Percentiles rank a stretch among this genome's conserved stretches.
Conservation (phyloP, 2,888 invertebrate genomes). For the Drosophila nr. perissopoda region DNA sequence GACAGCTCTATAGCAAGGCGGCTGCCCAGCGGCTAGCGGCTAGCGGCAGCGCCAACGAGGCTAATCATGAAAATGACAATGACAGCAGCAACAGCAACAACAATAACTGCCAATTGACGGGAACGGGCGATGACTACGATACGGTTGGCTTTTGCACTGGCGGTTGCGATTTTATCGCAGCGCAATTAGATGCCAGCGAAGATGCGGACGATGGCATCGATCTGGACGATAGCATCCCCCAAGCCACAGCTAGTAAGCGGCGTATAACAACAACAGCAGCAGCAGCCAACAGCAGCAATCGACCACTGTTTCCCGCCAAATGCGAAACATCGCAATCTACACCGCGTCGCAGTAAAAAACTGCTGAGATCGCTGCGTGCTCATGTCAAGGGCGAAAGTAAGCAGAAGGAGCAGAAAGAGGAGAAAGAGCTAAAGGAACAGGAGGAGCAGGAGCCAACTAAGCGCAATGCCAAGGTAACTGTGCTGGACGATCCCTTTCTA, state of each 20-base stretch:
- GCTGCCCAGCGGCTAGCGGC: conserved; percentile 86
- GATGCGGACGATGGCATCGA: conserved; percentile 77
- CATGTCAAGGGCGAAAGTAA: conserved; percentile 72
- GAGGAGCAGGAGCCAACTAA: conserved; percentile 73
- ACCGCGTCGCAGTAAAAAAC: conserved; percentile 80
- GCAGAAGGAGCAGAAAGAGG: conserved; percentile 33
- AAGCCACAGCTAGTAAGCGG: conserved; percentile 22
- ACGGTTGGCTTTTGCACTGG: conserved; percentile 59
- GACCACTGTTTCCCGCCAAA: conserved; percentile 79
- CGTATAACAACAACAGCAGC: conserved; percentile 10
- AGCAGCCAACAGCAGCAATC: conserved; percentile 31
- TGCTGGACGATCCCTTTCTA: conserved; percentile 85
- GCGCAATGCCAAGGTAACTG: conserved; percentile 83
- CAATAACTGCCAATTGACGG: conserved; percentile 68
- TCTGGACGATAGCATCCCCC: conserved; percentile 61
- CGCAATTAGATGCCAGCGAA: conserved; percentile 77
- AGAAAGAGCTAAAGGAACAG: conserved; percentile 23
- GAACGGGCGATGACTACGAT: conserved; percentile 70
- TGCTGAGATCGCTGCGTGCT: conserved; percentile 82
- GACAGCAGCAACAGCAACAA: conserved; percentile 54
- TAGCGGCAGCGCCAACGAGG: conserved; percentile 63
- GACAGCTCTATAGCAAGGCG: conserved; percentile 90
- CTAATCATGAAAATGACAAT: conserved; percentile 80
- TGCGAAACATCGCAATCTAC: conserved; percentile 52
- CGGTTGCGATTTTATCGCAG: conserved; percentile 76